Conservation (phyloP, 2,113 vertebrate genomes). For the Chauna torquata region DNA sequence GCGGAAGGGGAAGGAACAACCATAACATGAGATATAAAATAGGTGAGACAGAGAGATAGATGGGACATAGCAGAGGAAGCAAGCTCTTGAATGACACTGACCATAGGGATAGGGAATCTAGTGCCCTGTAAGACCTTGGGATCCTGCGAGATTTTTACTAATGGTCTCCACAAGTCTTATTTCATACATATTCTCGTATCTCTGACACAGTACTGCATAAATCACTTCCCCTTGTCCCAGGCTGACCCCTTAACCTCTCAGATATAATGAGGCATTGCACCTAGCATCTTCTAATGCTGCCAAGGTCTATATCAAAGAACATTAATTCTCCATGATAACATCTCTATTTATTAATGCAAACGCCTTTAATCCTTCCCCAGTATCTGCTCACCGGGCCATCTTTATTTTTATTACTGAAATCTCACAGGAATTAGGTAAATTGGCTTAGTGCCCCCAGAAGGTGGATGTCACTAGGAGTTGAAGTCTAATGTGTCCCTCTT, state of each 20-base stretch:
- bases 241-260: conserved; percentile 50
- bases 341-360: conserved; percentile 74
- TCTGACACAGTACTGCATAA: conserved; percentile 53
- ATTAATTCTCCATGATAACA: conserved; percentile 66
- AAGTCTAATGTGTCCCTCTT: background rate
- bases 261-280: conserved; percentile 58
- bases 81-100: background rate
- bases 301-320: conserved; percentile 64
- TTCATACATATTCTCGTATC: conserved; percentile 45
- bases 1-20: background rate
- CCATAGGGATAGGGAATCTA: background rate
- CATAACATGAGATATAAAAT: background rate
- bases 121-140: background rate
- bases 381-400: background rate
- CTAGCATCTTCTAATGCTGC: conserved; percentile 44
- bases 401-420: conserved; percentile 44
- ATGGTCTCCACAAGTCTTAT: conserved; percentile 32
- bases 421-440: conserved; percentile 44
- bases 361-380: conserved; percentile 48
- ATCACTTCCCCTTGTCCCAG: conserved; percentile 61
- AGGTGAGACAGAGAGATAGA: background rate
- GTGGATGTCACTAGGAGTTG: background rate
- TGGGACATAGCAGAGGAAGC: background rate
- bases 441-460: background rate
- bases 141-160: conserved; percentile 42